Base-by-base conservation (phyloP, 2,888 invertebrate genomes). In the Amphimallon solstitiale region DNA sequence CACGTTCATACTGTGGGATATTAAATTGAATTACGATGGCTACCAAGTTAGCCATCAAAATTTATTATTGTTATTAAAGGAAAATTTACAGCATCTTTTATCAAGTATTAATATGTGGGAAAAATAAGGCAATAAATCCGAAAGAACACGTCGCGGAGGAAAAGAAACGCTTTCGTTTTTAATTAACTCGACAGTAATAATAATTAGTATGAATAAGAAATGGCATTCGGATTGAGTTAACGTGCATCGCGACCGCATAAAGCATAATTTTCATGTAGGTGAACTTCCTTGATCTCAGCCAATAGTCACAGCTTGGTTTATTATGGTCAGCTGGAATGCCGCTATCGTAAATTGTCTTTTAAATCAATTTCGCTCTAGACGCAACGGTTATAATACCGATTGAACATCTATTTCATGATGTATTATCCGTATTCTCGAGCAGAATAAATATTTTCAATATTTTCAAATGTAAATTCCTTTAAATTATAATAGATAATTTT, bases 81-180 rank as follows among this genome's bases (percentile, higher is more conserved):
- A 46, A 61, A 62, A 66, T 61, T 66, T 66, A 66, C 29, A 35
- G 35, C 15, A 38, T 19, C 35, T 37, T 43, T 59, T 65, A 65
- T 65, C 56, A 65, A 59, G 54, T 66, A 52, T 52, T 34, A 37
- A 52, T 66, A 66, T 66, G 62, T 66, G 66, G 62, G 66, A 66
- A 66, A 66, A 52, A 51, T 66, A 51, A 43, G 35, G 48, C 52
- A 45, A 66, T 61, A 61, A 63, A 63, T 63, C 51, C n/a, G n/a
- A n/a, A n/a, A 21, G 34, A 7, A 34, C 23, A n/a, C n/a, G 34
- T n/a, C 29, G 48, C 38, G 40, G n/a, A n/a, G n/a, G n/a, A n/a
- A n/a, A 51, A 51, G 21, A 63, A 63, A 37, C 12, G 51, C 62
- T 62, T 63, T 51, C 62, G 29, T 63, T 63, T 63, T 63, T 63